A percentile compares a stretch with the other conserved stretches of the same genome.
phyloP scores from a whole-genome alignment of 2,113 vertebrate species.

The Apteryx owenii region DNA sequence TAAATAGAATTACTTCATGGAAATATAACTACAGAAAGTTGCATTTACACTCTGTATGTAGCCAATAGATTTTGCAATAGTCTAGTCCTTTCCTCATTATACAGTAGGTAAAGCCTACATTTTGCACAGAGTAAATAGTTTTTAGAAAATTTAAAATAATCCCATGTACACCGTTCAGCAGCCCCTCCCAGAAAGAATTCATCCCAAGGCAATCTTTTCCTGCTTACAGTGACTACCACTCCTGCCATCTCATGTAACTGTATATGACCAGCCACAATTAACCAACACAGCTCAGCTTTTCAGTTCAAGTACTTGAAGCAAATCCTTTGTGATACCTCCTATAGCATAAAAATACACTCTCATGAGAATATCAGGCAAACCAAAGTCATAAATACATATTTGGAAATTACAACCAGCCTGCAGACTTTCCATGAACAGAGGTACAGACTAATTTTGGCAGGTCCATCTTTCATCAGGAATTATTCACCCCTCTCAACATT shows the following conservation, averaged over 20 bases:
- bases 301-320: neutral
- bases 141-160: neutral
- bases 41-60: neutral
- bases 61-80: neutral
- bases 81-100: neutral
- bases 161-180: neutral
- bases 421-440: neutral
- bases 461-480: conserved; percentile 12
- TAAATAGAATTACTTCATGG: neutral
- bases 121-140: neutral
- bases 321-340: neutral
- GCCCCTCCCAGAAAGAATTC: neutral
- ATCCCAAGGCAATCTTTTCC: neutral
- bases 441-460: neutral
- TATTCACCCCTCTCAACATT: neutral
- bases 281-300: neutral
- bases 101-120: neutral
- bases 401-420: neutral
- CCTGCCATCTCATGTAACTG: neutral
- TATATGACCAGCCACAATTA: neutral
- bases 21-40: neutral
- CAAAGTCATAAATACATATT: conserved; percentile 20
- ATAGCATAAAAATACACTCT: neutral
- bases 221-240: neutral
- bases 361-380: neutral